phyloP scores from a whole-genome alignment of 2,113 vertebrate genomes.

The Catharus bicknelli region DNA sequence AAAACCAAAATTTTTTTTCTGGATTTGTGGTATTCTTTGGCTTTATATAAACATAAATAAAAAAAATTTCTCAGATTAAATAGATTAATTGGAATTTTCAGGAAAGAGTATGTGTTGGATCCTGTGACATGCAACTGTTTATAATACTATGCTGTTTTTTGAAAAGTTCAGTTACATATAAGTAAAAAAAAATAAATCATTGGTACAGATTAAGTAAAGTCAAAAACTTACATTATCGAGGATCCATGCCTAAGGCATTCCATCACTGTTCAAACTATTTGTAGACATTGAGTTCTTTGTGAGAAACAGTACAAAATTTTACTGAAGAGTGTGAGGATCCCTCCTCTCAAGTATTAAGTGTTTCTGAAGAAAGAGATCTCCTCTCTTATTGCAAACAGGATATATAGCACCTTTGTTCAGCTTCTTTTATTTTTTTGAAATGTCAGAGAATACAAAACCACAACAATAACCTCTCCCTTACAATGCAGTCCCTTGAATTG shows the following conservation, averaged over 20 bases:
- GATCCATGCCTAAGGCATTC: neutral
- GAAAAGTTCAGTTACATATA: constrained; percentile 31
- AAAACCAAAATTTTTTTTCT: neutral
- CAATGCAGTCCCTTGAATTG: neutral
- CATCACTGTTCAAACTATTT: neutral
- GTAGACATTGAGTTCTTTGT: neutral
- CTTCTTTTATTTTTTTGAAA: neutral
- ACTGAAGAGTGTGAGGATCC: constrained; percentile 33
- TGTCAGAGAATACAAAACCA: constrained; percentile 28
- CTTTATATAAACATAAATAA: constrained; percentile 66
- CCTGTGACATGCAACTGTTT: constrained; percentile 19
- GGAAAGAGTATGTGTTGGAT: neutral
- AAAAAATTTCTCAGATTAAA: neutral
- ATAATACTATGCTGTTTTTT: neutral
- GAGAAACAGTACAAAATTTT: constrained; percentile 20
- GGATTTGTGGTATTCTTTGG: constrained; percentile 61
- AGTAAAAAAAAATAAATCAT: constrained; percentile 1
- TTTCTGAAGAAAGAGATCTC: constrained; percentile 1
- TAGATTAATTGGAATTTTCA: neutral
- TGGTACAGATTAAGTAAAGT: constrained; percentile 2
- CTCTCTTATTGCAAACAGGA: constrained; percentile 19
- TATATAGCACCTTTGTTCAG: constrained; percentile 68
- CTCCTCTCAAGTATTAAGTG: constrained; percentile 43
- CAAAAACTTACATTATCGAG: neutral
- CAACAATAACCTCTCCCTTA: neutral